Conservation (phyloP, 1,140 invertebrate genomes). For the Hormaphis cornu region DNA sequence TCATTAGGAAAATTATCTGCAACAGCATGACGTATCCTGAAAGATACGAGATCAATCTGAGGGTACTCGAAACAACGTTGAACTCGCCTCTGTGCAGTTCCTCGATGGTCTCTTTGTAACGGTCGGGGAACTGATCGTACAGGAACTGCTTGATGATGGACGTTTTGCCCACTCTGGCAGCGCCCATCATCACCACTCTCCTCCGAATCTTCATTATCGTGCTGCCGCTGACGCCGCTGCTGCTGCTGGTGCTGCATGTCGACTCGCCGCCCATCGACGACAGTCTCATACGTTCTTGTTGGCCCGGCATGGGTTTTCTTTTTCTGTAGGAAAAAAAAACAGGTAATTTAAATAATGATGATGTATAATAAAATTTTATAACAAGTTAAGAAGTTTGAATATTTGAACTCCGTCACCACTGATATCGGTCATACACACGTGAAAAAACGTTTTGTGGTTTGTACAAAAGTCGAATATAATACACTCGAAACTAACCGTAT, state of each 20-base stretch:
- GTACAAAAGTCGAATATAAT: too few relatives aligned
- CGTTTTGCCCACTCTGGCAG: constrained; percentile 50
- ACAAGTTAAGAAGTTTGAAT: too few relatives aligned
- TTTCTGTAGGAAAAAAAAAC: not conserved
- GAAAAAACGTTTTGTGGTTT: too few relatives aligned
- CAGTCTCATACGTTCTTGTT: constrained; percentile 38
- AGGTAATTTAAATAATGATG: too few relatives aligned
- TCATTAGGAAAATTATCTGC: too few relatives aligned
- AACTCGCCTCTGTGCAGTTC: constrained; percentile 48
- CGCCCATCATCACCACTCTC: constrained; percentile 44
- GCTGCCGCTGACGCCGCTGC: constrained; percentile 22
- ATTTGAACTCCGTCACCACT: too few relatives aligned
- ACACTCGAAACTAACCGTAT: too few relatives aligned
- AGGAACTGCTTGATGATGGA: constrained; percentile 54
- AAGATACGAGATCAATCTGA: too few relatives aligned
- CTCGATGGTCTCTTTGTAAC: constrained; percentile 51
- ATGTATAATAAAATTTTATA: too few relatives aligned
- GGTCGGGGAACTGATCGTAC: constrained; percentile 46
- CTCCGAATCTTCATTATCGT: constrained; percentile 40
- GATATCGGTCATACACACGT: too few relatives aligned
- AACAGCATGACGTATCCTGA: too few relatives aligned
- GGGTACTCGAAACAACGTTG: too few relatives aligned
- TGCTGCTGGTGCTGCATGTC: constrained; percentile 21
- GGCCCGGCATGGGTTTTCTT: not conserved
- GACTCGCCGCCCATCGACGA: constrained; percentile 38